Evolutionary conservation across 1,140 invertebrate genomes (phyloP), one percentile per base, ranked within the genome.

Genomic region (Eupristina koningsbergeri): DNA sequence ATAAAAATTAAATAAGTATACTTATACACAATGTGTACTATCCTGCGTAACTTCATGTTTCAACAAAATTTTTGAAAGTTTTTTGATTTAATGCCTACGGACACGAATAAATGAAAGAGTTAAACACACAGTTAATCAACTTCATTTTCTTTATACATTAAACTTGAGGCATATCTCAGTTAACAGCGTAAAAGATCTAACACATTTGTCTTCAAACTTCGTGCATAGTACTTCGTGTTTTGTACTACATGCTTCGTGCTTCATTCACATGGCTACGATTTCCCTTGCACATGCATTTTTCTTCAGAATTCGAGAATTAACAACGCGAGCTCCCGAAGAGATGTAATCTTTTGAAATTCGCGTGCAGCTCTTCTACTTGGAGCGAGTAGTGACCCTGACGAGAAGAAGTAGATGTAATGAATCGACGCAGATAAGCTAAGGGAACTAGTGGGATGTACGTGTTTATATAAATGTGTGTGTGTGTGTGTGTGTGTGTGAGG

Each of bases 391-490:
- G 73, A 50, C 47, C 45, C 39, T 31, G 47, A 75, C 31, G 29
- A 75, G 17, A 75, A 17, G 17, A 84, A 77, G 73, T 83, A 85
- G 80, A 81, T 41, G 84, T 81, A 22, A 36, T 84, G 86, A 86
- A 79, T 82, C 85, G 82, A 80, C 45, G 26, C 19, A 63, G 80
- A 86, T 77, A 71, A 84, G 67, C 53, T 73, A 83, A 67, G 80
- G 69, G 11, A 39, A 45, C 39, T 45, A 64, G 58, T 45, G 77
- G 58, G 29, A 22, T 50, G 34, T n/a, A n/a, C n/a, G n/a, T n/a
- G n/a, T n/a, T n/a, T n/a, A n/a, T 11, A 71, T 19, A 73, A 29
- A 79, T 80, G 76, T n/a, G 71, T 0, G 1, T n/a, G 22, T 13
- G 74, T 19, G 74, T 29, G 81, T 82, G 71, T 31, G 67, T 8